These are phyloP conservation scores for Cheilosia pagana DNA, from an alignment of 2,888 invertebrate genomes.

Conservation along the genomic window DNA sequence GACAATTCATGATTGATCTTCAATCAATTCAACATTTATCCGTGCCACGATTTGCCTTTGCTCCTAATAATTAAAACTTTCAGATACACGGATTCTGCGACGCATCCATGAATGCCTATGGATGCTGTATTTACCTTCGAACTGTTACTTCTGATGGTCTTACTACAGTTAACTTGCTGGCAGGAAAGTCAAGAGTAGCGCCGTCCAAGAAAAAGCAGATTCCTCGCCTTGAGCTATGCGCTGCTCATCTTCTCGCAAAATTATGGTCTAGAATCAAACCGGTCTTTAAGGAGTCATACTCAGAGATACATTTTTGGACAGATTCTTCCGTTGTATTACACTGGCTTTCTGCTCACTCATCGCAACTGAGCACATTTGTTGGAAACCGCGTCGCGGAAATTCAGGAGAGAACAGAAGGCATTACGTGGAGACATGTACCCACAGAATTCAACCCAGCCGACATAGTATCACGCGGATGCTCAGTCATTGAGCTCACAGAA, in stretches of 20 bases:
- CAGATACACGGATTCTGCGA: not conserved
- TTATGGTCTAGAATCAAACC: slow-evolving; percentile 29
- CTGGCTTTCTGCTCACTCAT: slow-evolving; percentile 60
- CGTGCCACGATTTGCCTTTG: not conserved
- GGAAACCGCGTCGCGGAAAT: slow-evolving; percentile 66
- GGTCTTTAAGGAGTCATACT: not conserved
- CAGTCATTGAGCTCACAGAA: not conserved
- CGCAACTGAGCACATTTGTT: slow-evolving; percentile 54
- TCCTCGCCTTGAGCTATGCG: slow-evolving; percentile 64
- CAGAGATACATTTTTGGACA: slow-evolving; percentile 45
- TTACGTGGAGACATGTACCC: slow-evolving; percentile 8
- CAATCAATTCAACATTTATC: not conserved
- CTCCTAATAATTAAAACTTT: not conserved
- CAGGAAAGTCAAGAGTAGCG: slow-evolving; percentile 65
- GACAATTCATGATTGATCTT: not conserved
- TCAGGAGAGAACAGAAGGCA: slow-evolving; percentile 32
- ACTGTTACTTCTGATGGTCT: not conserved
- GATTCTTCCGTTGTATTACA: slow-evolving; percentile 66
- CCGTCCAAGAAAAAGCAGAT: slow-evolving; percentile 59
- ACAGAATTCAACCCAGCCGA: too few relatives aligned
- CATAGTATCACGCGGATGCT: too few relatives aligned
- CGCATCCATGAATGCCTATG: not conserved
- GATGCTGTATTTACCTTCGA: not conserved
- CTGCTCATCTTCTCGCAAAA: slow-evolving; percentile 51
- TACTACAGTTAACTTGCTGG: not conserved